Base-by-base conservation (phyloP, 1,140 invertebrate species). In the Drosophila suzukii region DNA sequence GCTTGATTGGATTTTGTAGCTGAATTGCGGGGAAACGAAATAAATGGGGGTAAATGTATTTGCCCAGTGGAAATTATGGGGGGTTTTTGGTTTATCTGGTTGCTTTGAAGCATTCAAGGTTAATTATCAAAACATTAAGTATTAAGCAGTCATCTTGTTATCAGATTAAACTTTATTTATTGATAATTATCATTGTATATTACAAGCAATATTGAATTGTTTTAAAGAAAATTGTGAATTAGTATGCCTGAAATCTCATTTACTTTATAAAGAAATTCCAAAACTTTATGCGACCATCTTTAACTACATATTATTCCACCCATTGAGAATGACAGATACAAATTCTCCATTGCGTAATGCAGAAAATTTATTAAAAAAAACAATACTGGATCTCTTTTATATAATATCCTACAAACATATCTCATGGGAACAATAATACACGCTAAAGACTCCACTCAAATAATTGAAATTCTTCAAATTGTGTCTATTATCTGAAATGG, bases 1-100 rank as follows among this genome's bases (percentile, higher is more conserved):
- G 70, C 47, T 46, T 72, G 55, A 73, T 72, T 73, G 70, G 55
- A 68, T 73, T 73, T 73, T 73, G 32, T 47, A 47, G 41, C 30
- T 32, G 4, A 12, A 24, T 8, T 34, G 46, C 10, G 10, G 38
- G n/a, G 34, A 32, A 53, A 6, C 13, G 39, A 17, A 57, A 7
- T 38, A 7, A 7, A 6, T 34, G n/a, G 12, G 7, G 34, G 38
- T 20, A 46, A 27, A 5, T 27, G 27, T 32, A 7, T 34, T 30
- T n/a, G 24, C n/a, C 39, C 6, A 15, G 24, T 13, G 38, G 12
- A 7, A 17, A 43, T 46, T 38, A 11, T 24, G 41, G 24, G 32
- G 27, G 12, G 17, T 17, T 58, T 24, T 24, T 12, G 13, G 15
- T 3, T 51, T 20, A 32, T 15, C 38, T 30, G 24, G 24, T 56